Base-by-base conservation (phyloP, 2,888 invertebrate species). In the Bombylius discolor region DNA sequence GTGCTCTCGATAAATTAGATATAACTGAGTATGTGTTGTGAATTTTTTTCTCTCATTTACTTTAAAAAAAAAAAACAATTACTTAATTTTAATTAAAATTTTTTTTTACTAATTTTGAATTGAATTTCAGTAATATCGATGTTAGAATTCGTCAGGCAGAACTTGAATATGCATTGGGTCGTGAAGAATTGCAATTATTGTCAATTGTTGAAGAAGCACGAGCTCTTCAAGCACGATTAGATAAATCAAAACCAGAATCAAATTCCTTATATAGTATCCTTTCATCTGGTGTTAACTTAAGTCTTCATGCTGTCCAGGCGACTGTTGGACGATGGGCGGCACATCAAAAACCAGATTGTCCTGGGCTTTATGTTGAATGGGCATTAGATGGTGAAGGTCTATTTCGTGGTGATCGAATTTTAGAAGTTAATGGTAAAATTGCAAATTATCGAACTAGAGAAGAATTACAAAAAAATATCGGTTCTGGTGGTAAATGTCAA, bases 131-230 rank as follows among this genome's bases (percentile, higher is more conserved):
- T 66, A 91, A 91, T 72, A 92, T 92, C 58, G 92, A 93, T 72
- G 85, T 87, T 50, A 79, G 91, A 62, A 92, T 93, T 69, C 86
- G 90, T 67, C 91, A 92, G 69, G 93, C 93, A 0, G 93, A 93
- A 73, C 75, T 92, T 64, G 92, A 92, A 69, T 92, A 91, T 72
- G 85, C 90, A 69, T 76, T 91, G 62, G 92, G 92, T 0, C 80
- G 91, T 49, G 92, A 93, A 73, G 93, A 93, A 74, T 75, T 92
- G 62, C 90, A 91, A 73, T 78, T 92, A 67, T 75, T 91, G 62
- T 88, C 89, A 50, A 78, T 92, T 64, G 80, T 88, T 61, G 91
- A 92, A 76, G 91, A 92, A 74, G 85, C 84, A 56, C 79, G 89
- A 56, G 84, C 87, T 52, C 78, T 92, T 31, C 84, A 85, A 66